A percentile compares a stretch with the other conserved stretches of the same genome.
These are phyloP conservation scores for Macaca mulatta DNA, from an alignment of 2,113 vertebrate species.

Conservation along the genomic window DNA sequence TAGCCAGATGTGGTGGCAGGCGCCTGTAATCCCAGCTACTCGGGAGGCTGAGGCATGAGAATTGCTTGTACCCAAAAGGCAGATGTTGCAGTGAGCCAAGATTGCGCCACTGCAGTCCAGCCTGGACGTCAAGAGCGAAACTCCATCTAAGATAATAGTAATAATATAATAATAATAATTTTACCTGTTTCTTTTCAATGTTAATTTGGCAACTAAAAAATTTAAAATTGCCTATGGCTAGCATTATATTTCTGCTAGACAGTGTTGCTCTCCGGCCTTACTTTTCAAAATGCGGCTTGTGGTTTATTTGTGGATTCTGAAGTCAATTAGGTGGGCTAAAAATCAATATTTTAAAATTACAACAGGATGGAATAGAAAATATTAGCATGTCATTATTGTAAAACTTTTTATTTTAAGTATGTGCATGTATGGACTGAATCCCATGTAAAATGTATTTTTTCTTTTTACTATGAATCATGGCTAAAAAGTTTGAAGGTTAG, in stretches of 20 bases:
- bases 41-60: no score
- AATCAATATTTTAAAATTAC: slow-evolving; percentile 33
- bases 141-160: no score
- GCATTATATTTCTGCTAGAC: background rate
- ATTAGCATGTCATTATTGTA: background rate
- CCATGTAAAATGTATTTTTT: background rate
- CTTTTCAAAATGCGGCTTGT: background rate
- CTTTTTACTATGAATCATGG: slow-evolving; percentile 3
- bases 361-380: background rate
- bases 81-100: no score
- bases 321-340: slow-evolving; percentile 5
- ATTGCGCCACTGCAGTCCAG: no score
- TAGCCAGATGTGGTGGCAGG: no score
- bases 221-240: background rate
- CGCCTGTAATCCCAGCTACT: no score
- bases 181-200: background rate
- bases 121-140: no score
- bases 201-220: background rate
- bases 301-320: background rate
- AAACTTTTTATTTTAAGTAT: slow-evolving; percentile 35
- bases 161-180: background rate
- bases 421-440: background rate
- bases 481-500: background rate
- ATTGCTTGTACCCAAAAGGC: no score
- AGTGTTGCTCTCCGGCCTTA: background rate